phyloP scores from a whole-genome alignment of 2,113 vertebrate genomes.

The Mola mola region DNA sequence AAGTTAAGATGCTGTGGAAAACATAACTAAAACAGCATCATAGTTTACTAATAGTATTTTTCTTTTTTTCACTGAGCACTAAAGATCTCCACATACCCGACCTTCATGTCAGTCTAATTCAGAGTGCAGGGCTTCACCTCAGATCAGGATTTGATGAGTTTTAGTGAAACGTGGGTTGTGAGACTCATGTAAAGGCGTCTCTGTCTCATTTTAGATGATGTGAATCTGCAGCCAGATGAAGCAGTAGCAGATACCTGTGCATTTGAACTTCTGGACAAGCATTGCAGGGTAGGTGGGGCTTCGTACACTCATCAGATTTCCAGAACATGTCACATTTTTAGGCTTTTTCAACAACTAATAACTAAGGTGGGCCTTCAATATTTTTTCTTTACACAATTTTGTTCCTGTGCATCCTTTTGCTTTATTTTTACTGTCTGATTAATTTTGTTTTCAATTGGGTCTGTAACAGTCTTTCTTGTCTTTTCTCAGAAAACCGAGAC shows the following conservation, averaged over 20 bases:
- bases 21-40: background rate
- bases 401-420: background rate
- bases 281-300: slow-evolving; percentile 67
- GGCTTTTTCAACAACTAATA: no score
- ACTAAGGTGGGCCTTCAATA: no score
- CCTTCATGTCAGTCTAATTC: no score
- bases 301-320: background rate
- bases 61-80: no score
- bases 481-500: slow-evolving; percentile 23
- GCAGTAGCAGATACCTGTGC: slow-evolving; percentile 89
- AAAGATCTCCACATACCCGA: no score
- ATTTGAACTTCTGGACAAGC: slow-evolving; percentile 76
- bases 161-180: no score
- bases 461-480: background rate
- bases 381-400: no score
- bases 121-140: no score
- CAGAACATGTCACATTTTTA: background rate
- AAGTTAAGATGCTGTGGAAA: background rate
- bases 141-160: no score
- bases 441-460: background rate
- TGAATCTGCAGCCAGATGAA: slow-evolving; percentile 25
- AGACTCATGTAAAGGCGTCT: no score
- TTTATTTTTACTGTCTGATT: no score
- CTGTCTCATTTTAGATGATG: slow-evolving; percentile 42
- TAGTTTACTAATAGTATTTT: background rate